Evolutionary conservation across 2,888 invertebrate species (phyloP).

Genomic region (Epistrophella euchroma): DNA sequence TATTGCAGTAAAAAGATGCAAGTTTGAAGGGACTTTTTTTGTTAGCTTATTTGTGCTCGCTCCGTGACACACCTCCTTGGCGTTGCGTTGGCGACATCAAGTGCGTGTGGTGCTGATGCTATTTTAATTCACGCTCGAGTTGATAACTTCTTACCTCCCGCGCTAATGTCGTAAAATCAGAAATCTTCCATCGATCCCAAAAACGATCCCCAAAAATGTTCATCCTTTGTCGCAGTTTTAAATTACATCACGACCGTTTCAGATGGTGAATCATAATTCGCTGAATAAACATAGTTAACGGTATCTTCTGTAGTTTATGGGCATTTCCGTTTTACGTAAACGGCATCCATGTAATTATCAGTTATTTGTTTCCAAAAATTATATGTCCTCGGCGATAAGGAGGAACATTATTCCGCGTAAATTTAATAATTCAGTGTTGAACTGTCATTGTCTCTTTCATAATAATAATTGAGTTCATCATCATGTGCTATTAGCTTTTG

Average conservation of each 20-base stretch:
- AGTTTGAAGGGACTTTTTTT: conserved; percentile 50
- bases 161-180: conserved; percentile 54
- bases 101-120: conserved; percentile 48
- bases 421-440: conserved; percentile 23
- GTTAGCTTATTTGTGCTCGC: conserved; percentile 38
- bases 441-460: conserved; percentile 40
- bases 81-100: neutral
- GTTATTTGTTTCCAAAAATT: conserved; percentile 56
- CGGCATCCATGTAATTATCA: conserved; percentile 36
- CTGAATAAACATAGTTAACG: conserved; percentile 46
- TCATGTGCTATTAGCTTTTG: conserved; percentile 49
- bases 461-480: conserved; percentile 46
- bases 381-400: conserved; percentile 55
- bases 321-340: conserved; percentile 44
- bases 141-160: conserved; percentile 54
- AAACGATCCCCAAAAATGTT: conserved; percentile 41
- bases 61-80: conserved; percentile 58
- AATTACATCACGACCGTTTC: conserved; percentile 43
- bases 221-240: conserved; percentile 58
- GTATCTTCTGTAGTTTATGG: conserved; percentile 26
- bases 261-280: conserved; percentile 54
- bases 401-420: neutral
- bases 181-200: conserved; percentile 41
- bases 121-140: conserved; percentile 49
- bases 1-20: conserved; percentile 38